Base-by-base conservation (phyloP, 2,888 invertebrate genomes). In the Eulithis testata region DNA sequence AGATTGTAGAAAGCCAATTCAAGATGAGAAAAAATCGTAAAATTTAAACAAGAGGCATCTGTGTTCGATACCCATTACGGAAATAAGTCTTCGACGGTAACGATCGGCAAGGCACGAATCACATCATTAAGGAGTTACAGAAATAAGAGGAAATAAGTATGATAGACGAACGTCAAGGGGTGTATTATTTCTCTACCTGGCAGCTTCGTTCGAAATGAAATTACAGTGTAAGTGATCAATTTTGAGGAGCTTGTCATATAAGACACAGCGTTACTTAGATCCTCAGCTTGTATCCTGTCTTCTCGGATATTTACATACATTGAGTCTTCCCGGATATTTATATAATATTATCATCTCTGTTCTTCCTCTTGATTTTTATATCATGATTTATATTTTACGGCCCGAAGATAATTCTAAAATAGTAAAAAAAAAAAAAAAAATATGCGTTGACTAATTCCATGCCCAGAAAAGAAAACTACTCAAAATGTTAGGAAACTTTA, bases 61-160 rank as follows among this genome's bases (percentile, higher is more conserved):
- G 67, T 63, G 63, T 60, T 58, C 60, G 63, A 69, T 70, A 62
- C 61, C 68, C 52, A 71, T 71, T 76, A 73, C 79, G 76, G 72
- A 76, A 77, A 80, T 78, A 82, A 80, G 73, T 82, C 78, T 75
- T 79, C 73, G 68, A 78, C 81, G 73, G 77, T 79, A 78, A 81
- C 78, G 77, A 82, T 77, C 77, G 76, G 69, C 73, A 65, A 67
- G 72, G 76, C 76, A 76, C 75, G 73, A 79, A 82, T 80, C 83
- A 76, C 82, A 78, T 87, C 87, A 84, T 89, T 87, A 88, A 78
- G 75, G 63, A 63, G 65, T 60, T 60, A 65, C 63, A 60, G 65
- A 60, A 63, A 57, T 65, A 52, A 53, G 63, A 66, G 65, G 66
- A 70, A 73, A 72, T 70, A 70, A 71, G 68, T 58, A 65, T 70